Percentiles rank a stretch among this genome's conserved stretches.
phyloP scores from a whole-genome alignment of 2,888 invertebrate species.

The Rhingia campestris region DNA sequence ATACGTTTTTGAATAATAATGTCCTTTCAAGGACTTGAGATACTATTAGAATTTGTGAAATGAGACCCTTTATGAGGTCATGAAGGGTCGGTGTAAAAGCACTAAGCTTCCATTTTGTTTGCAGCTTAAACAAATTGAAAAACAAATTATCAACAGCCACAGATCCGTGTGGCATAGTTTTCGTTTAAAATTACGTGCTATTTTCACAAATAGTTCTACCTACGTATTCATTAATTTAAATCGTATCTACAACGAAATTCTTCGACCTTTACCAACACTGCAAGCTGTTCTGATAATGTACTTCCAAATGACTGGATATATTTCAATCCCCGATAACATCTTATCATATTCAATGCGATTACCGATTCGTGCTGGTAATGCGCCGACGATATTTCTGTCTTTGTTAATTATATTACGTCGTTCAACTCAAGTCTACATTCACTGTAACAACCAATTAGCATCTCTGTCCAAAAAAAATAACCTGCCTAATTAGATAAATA shows the following conservation, averaged over 20 bases:
- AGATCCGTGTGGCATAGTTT: background rate
- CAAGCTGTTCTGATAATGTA: background rate
- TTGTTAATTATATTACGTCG: background rate
- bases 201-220: background rate
- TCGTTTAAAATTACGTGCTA: background rate
- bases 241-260: background rate
- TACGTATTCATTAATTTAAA: background rate
- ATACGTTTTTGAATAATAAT: no score
- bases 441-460: constrained; percentile 24
- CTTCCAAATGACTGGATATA: background rate
- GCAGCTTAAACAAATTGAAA: no score
- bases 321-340: no score
- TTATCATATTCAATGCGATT: no score
- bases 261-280: background rate
- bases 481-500: constrained; percentile 10
- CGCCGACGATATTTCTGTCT: no score
- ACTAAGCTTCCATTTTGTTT: no score
- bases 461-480: background rate
- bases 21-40: no score
- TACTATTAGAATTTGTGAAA: no score
- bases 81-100: no score
- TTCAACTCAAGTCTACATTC: constrained; percentile 1
- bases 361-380: no score
- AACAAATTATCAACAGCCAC: background rate
- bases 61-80: no score